Conservation (phyloP, 2,797 vertebrate genomes). For the Orientallactaga sibirica region DNA sequence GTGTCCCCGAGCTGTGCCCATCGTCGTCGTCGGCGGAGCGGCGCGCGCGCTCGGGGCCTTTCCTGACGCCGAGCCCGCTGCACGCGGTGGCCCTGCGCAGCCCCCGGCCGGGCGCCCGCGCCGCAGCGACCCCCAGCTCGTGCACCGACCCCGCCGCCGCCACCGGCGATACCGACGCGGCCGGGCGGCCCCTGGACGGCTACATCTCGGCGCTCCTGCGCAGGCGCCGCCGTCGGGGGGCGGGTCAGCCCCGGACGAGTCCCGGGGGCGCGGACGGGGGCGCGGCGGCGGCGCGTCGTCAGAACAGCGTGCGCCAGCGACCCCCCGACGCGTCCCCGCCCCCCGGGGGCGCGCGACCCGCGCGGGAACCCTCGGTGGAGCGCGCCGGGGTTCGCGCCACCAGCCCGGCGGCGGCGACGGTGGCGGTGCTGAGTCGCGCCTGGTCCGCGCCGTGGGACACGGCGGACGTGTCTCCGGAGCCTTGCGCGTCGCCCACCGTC, state of each 20-base stretch:
- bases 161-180: background rate
- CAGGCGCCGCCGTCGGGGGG: conserved; percentile 87
- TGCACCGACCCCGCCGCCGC: background rate
- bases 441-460: conserved; percentile 74
- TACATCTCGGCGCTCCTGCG: conserved; percentile 92
- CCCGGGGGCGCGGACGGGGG: conserved; percentile 82
- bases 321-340: conserved; percentile 84
- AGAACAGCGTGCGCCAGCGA: conserved; percentile 90
- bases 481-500: conserved; percentile 49
- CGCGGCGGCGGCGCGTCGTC: conserved; percentile 84
- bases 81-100: conserved; percentile 86
- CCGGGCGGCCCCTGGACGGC: conserved; percentile 88
- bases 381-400: conserved; percentile 79
- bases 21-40: conserved; percentile 60
- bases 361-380: conserved; percentile 72
- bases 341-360: conserved; percentile 75
- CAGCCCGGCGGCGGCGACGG: conserved; percentile 72
- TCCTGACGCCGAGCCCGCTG: conserved; percentile 85
- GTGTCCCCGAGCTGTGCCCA: conserved; percentile 64
- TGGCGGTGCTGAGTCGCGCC: conserved; percentile 83
- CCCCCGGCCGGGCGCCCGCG: conserved; percentile 71
- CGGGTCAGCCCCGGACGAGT: conserved; percentile 90
- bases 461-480: conserved; percentile 77
- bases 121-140: background rate
- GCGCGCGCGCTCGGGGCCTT: conserved; percentile 77